Conservation (phyloP, 37 sponge, comb jelly and placozoan genomes). For the Corticium candelabrum region DNA sequence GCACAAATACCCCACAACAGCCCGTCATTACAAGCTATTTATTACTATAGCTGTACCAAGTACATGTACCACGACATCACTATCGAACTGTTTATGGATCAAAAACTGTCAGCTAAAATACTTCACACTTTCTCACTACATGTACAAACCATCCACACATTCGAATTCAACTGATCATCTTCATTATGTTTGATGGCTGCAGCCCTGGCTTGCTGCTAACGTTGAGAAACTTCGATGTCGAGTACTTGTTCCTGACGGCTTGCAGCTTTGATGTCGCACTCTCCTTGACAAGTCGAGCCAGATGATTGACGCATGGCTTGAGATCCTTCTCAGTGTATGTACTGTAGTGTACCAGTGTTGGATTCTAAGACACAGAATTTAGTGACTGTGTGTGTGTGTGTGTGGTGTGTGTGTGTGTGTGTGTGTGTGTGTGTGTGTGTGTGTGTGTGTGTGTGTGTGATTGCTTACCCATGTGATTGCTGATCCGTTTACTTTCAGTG, state of each 20-base stretch:
- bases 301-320: constrained; percentile 41
- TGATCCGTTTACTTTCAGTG: constrained; percentile 36
- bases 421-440: background rate
- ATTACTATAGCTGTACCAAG: no score
- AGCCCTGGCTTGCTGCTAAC: constrained; percentile 49
- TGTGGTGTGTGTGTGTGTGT: background rate
- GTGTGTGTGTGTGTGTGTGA: background rate
- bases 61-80: no score
- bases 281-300: constrained; percentile 53
- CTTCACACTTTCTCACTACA: no score
- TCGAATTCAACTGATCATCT: background rate
- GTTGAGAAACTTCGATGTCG: constrained; percentile 55
- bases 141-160: no score
- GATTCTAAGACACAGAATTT: constrained; percentile 22
- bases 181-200: background rate
- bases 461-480: background rate
- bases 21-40: no score
- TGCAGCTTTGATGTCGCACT: constrained; percentile 76
- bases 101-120: no score
- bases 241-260: constrained; percentile 85
- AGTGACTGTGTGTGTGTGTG: background rate
- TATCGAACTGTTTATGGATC: no score
- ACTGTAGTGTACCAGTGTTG: constrained; percentile 62
- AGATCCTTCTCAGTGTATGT: constrained; percentile 58
- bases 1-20: no score